These are phyloP conservation scores for Pristiophorus japonicus DNA, from an alignment of 2,113 vertebrate genomes.

Conservation along the genomic window DNA sequence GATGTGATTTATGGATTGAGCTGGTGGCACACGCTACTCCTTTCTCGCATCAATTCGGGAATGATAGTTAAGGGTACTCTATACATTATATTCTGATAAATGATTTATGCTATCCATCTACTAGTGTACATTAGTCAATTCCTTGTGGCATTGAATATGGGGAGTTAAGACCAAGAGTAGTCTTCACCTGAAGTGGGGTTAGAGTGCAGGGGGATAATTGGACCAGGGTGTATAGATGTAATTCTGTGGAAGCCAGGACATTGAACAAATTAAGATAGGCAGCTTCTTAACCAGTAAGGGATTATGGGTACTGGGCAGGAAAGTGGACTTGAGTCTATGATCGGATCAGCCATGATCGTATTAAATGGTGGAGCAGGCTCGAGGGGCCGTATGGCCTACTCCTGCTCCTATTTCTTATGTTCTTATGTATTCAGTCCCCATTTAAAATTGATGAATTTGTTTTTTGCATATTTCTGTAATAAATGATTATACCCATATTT, in stretches of 20 bases:
- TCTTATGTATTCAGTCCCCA: too few relatives aligned
- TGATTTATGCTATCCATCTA: neutral
- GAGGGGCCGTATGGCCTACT: too few relatives aligned
- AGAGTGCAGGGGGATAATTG: too few relatives aligned
- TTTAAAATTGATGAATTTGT: neutral
- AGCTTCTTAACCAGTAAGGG: too few relatives aligned
- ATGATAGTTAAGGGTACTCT: neutral
- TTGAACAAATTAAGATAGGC: too few relatives aligned
- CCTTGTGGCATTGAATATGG: neutral
- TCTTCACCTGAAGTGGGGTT: neutral
- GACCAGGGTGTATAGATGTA: neutral
- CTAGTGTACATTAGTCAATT: neutral
- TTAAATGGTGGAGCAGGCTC: too few relatives aligned
- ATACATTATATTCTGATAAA: neutral
- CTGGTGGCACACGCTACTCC: neutral
- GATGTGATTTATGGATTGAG: neutral
- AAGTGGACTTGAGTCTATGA: too few relatives aligned
- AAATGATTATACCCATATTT: neutral
- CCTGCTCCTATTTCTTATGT: too few relatives aligned
- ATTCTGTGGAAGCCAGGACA: too few relatives aligned
- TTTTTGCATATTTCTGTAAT: neutral
- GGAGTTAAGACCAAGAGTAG: neutral
- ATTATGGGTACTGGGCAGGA: too few relatives aligned
- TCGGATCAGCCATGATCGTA: too few relatives aligned
- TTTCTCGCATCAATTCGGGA: neutral